Evolutionary conservation across 2,113 vertebrate genomes (phyloP).

Genomic region (Pelodiscus sinensis): DNA sequence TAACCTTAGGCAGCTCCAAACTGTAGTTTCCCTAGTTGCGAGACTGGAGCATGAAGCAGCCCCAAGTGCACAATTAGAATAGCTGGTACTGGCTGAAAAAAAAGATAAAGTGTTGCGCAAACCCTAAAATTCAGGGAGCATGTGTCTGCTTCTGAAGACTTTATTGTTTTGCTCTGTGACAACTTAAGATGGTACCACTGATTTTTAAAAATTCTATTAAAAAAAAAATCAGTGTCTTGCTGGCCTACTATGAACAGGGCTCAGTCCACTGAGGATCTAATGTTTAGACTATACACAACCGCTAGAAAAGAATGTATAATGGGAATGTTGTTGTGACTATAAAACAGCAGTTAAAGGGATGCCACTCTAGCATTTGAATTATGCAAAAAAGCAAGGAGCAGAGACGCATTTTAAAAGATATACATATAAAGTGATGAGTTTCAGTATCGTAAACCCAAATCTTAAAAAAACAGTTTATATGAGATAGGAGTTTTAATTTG

Average conservation of each 20-base stretch:
- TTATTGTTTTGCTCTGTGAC: not conserved
- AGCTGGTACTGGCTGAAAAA: not conserved
- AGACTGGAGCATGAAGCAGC: not conserved
- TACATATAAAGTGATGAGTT: not conserved
- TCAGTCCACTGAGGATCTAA: conserved; percentile 1
- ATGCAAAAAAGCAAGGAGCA: not conserved
- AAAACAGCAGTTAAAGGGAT: not conserved
- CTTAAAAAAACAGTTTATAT: not conserved
- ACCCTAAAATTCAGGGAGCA: not conserved
- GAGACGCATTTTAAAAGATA: conserved; percentile 24
- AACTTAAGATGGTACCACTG: not conserved
- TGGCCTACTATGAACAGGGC: conserved; percentile 17
- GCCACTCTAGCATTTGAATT: not conserved
- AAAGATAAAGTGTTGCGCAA: not conserved
- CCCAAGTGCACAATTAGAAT: not conserved
- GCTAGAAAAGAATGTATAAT: not conserved
- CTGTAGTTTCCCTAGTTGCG: not conserved
- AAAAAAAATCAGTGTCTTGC: conserved; percentile 13
- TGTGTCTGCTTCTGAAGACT: not conserved
- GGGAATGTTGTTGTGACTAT: not conserved
- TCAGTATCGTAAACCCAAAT: conserved; percentile 9
- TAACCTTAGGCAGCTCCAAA: not conserved
- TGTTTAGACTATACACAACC: not conserved
- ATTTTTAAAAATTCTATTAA: not conserved
- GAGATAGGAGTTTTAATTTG: not conserved